A percentile compares a stretch with the other conserved stretches of the same genome.
Evolutionary conservation across 2,888 invertebrate species (phyloP).

Genomic region (Tetragnatha montana): DNA sequence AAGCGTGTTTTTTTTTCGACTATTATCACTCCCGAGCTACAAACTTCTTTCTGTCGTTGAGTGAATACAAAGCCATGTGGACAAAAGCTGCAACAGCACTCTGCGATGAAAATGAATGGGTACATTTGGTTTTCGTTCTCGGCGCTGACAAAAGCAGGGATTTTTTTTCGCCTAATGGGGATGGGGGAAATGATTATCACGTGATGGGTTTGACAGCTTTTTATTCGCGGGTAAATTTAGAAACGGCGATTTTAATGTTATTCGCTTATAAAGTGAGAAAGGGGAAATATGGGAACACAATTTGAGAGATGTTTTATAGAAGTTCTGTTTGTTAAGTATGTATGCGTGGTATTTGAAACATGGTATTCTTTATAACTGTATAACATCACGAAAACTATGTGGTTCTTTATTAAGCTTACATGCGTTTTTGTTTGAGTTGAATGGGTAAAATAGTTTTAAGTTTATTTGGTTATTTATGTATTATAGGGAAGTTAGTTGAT

Average conservation of each 20-base stretch:
- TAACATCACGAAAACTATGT: too few relatives aligned
- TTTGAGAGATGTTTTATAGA: too few relatives aligned
- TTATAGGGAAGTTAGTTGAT: too few relatives aligned
- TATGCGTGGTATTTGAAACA: too few relatives aligned
- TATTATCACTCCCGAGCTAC: neutral
- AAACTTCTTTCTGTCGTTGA: neutral
- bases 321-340: too few relatives aligned
- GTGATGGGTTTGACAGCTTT: neutral
- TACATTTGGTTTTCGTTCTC: neutral
- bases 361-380: too few relatives aligned
- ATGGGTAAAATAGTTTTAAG: too few relatives aligned
- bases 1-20: neutral
- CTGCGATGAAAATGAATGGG: neutral
- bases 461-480: too few relatives aligned
- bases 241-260: neutral
- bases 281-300: too few relatives aligned
- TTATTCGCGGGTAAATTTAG: neutral
- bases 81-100: neutral
- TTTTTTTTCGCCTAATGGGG: neutral
- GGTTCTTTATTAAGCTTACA: too few relatives aligned
- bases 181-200: neutral
- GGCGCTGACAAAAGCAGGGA: neutral
- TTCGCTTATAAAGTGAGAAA: too few relatives aligned
- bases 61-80: neutral
- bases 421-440: too few relatives aligned